Percentiles rank a stretch among this genome's conserved stretches.
Evolutionary conservation across 2,113 vertebrate species (phyloP).

Genomic region (Azemiops feae): DNA sequence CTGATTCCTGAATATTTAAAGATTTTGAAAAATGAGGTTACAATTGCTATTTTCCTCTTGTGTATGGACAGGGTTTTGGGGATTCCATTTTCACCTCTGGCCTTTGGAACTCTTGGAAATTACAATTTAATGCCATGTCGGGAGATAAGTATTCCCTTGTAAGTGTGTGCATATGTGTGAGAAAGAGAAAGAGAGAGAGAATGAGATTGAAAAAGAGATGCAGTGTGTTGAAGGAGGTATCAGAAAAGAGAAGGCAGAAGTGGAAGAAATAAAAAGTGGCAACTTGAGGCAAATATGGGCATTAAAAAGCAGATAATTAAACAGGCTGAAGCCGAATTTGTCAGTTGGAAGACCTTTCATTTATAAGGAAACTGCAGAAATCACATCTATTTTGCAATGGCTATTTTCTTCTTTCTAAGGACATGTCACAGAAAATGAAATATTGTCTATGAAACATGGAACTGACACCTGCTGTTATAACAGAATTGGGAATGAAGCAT

Average conservation of each 20-base stretch:
- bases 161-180: too few relatives aligned
- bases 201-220: too few relatives aligned
- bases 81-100: background rate
- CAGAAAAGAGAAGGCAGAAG: background rate
- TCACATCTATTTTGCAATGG: background rate
- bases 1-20: background rate
- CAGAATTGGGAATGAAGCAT: background rate
- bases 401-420: constrained; percentile 5
- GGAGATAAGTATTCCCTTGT: constrained; percentile 2
- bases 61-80: background rate
- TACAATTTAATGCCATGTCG: constrained; percentile 23
- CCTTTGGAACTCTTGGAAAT: background rate
- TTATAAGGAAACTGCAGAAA: constrained; percentile 30
- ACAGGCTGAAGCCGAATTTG: constrained; percentile 43
- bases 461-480: background rate
- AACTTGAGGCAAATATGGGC: constrained; percentile 33
- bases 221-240: background rate
- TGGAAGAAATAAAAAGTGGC: constrained; percentile 36
- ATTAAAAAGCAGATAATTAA: constrained; percentile 31
- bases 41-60: background rate
- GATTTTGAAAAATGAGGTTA: background rate
- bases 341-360: constrained; percentile 49
- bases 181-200: too few relatives aligned
- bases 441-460: background rate
- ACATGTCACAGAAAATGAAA: constrained; percentile 17